phyloP scores from a whole-genome alignment of 2,113 vertebrate species.

The Pomatorhinus ruficollis region DNA sequence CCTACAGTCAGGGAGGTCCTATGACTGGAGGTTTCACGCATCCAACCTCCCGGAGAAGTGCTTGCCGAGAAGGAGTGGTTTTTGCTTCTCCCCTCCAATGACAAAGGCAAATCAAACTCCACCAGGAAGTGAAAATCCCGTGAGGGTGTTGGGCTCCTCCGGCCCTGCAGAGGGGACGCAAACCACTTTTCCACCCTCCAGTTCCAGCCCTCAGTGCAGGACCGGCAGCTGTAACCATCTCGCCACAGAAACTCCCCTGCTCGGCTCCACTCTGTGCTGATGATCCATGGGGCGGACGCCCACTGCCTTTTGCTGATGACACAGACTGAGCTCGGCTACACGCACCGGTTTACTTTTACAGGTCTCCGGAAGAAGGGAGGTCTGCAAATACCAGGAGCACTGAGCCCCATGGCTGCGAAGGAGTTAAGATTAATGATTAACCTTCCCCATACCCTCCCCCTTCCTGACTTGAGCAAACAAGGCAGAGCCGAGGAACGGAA shows the following conservation, averaged over 20 bases:
- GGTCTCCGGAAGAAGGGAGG: background rate
- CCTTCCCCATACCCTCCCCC: slow-evolving; percentile 51
- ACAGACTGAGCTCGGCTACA: background rate
- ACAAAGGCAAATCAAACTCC: slow-evolving; percentile 36
- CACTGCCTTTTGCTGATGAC: background rate
- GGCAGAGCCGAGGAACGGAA: slow-evolving; percentile 38
- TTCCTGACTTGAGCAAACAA: slow-evolving; percentile 58
- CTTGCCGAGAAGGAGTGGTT: slow-evolving; percentile 38
- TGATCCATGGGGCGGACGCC: background rate
- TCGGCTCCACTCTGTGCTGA: background rate
- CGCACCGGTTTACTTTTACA: background rate
- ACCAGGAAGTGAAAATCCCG: slow-evolving; percentile 36
- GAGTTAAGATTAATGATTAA: slow-evolving; percentile 69
- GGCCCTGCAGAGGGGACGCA: background rate
- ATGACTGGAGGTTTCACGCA: background rate
- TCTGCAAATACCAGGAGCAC: background rate
- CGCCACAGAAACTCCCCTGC: background rate
- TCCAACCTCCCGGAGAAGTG: background rate
- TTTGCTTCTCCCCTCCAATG: slow-evolving; percentile 38
- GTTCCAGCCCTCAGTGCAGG: background rate
- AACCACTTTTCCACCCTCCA: background rate
- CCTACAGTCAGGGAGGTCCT: background rate
- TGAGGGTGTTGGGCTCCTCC: background rate
- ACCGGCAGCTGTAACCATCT: background rate
- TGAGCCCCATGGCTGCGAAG: background rate